Evolutionary conservation across 92 coral and sea anemone genomes (phyloP), one percentile per base, ranked within the genome.

Genomic region (Nematostella vectensis): DNA sequence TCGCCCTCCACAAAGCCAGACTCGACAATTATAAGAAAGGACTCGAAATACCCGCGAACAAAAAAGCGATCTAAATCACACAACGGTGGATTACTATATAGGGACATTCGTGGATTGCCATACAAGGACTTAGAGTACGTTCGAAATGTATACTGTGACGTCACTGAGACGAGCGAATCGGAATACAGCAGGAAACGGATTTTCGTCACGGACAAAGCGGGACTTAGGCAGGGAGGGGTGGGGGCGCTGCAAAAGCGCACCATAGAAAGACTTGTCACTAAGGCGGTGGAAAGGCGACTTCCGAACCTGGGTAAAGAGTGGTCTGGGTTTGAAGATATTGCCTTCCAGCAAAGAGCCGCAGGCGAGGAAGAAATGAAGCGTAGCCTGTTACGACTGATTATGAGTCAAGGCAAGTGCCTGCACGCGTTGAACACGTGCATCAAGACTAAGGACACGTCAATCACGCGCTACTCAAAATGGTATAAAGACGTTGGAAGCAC

Each of bases 331-430:
- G 68, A 59, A 25, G 54, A 31, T 27, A 18, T 29, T 43, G 64
- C 58, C 29, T 59, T 31, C 25, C 72, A 33, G 11, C 18, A 31
- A 27, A 62, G 45, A 12, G 58, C 13, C 15, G 10, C 30, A 38
- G 48, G 26, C 58, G 75, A 47, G 19, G 29, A 72, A 42, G 76
- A 66, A 38, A 79, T 59, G 36, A 57, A 39, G 12, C 66, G 57
- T 23, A 57, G 59, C 29, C 47, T 73, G 17, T 48, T 50, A 11
- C 54, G 58, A 47, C 39, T 49, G 23, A 21, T 47, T 45, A 69
- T 54, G 22, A 55, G 56, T 48, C 83, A 79, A 54, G 67, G 49
- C 47, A 61, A 67, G 8, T 76, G 84, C 49, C 57, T 74, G 24
- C 59, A 31, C 21, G 57, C 78, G 19, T 67, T 55, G 50, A 60